Base-by-base conservation (phyloP, 2,797 vertebrate species). In the Smutsia temminckii region DNA sequence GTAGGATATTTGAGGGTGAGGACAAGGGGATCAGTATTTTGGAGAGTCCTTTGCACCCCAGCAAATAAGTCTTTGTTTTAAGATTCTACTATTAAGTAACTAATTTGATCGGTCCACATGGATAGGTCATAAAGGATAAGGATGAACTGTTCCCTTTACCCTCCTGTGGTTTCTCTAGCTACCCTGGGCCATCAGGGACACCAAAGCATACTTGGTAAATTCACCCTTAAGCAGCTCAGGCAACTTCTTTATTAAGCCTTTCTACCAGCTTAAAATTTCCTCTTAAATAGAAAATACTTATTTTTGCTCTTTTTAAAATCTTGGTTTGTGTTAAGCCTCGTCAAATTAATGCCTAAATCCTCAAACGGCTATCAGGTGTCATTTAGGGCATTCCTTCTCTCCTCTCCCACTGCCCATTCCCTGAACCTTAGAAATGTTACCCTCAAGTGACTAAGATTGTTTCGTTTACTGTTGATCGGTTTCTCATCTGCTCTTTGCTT, bases 61-160 rank as follows among this genome's bases (percentile, higher is more conserved):
- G 14, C 49, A 83, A 87, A 42, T 84, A 71, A 18, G 37, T 13
- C 55, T 89, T 93, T 85, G 68, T 68, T 93, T 81, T 69, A 93
- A 86, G 29, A 80, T 25, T 89, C 64, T 94, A 59, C 57, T 40
- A 63, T 57, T 78, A 74, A 64, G 13, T 74, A 86, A 46, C 57
- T 55, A 68, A 63, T 80, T 27, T 71, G 20, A 32, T 75, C 59
- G 85, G 23, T 53, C 57, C 51, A 74, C 32, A 12, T 25, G 57
- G 49, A 21, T 37, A 46, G 18, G 23, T 74, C 79, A 79, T 32
- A 1, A 40, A 61, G 34, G 34, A 32, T 49, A 51, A 49, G 23
- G 53, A 37, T 14, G 18, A 29, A 53, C 63, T 8, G 0, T 40
- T 63, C 37, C 42, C 32, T 32, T 72, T 46, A 20, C 14, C 20